Percentiles rank a stretch among this genome's conserved stretches.
Evolutionary conservation across 2,113 vertebrate genomes (phyloP).

Genomic region (Lasiurus borealis): DNA sequence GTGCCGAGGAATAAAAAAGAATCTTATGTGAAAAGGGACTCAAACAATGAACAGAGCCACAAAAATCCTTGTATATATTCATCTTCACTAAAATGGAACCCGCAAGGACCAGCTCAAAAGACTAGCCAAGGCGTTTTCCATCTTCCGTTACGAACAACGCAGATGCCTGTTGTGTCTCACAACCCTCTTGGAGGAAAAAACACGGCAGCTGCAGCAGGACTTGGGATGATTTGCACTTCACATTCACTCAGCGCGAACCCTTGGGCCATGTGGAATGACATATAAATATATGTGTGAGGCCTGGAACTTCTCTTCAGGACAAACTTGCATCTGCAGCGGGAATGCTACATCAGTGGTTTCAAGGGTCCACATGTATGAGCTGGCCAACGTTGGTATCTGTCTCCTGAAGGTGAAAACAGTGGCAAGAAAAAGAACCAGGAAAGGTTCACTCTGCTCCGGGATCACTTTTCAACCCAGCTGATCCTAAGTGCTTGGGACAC

Average conservation of each 20-base stretch:
- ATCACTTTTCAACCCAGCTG: neutral
- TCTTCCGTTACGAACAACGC: neutral
- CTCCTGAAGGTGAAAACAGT: neutral
- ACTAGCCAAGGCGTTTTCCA: neutral
- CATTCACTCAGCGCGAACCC: neutral
- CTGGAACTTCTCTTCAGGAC: neutral
- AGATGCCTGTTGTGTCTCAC: neutral
- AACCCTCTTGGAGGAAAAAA: neutral
- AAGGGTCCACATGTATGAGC: neutral
- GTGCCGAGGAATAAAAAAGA: neutral
- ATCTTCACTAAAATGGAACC: conserved; percentile 3
- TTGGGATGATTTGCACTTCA: neutral
- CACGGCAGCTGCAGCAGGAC: neutral
- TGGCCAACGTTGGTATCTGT: neutral
- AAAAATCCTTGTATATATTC: conserved; percentile 1
- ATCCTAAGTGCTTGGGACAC: neutral
- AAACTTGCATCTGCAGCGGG: neutral
- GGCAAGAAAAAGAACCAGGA: neutral
- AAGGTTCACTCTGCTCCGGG: neutral
- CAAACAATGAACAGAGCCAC: conserved; percentile 16
- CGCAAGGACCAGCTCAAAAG: neutral
- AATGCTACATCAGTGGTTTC: neutral
- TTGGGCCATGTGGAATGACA: neutral
- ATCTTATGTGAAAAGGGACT: conserved; percentile 23
- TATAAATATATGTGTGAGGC: neutral